Conservation (phyloP, 2,888 invertebrate species). For the Drosophila percnosoma region DNA sequence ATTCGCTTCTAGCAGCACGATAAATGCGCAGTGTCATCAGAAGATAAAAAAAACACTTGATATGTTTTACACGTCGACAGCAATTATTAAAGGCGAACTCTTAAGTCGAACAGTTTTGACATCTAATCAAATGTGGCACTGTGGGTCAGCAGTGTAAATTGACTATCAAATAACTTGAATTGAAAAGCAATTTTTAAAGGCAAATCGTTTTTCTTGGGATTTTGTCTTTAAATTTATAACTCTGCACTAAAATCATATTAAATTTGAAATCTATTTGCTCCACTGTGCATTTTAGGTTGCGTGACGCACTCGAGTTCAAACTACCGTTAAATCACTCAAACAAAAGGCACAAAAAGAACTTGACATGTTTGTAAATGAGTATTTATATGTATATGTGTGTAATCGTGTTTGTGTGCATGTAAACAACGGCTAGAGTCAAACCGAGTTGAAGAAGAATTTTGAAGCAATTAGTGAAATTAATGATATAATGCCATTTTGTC, state of each 20-base stretch:
- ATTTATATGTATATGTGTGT: constrained; percentile 13
- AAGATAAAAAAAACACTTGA: constrained; percentile 3
- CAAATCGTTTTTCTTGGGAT: background rate
- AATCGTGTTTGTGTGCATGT: constrained; percentile 1
- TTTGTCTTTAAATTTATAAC: background rate
- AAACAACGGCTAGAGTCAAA: constrained; percentile 29
- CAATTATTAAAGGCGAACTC: constrained; percentile 28
- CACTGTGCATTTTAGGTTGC: constrained; percentile 38
- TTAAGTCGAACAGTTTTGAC: constrained; percentile 39
- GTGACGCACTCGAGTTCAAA: constrained; percentile 34
- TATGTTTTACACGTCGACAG: constrained; percentile 4
- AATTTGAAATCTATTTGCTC: background rate
- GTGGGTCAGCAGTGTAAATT: constrained; percentile 9
- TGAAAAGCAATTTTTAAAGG: background rate
- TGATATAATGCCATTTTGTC: constrained; percentile 30
- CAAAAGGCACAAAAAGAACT: constrained; percentile 17
- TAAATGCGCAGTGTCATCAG: constrained; percentile 23
- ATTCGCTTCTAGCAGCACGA: constrained; percentile 10
- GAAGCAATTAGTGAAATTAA: constrained; percentile 44
- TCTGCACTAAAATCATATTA: background rate
- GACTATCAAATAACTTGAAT: background rate
- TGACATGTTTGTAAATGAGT: constrained; percentile 33
- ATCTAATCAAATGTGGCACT: constrained; percentile 30
- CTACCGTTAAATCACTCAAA: constrained; percentile 40
- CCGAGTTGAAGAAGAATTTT: constrained; percentile 8